Evolutionary conservation across 2,797 vertebrate species (phyloP), one percentile per base, ranked within the genome.

Genomic region (Galago senegalensis): DNA sequence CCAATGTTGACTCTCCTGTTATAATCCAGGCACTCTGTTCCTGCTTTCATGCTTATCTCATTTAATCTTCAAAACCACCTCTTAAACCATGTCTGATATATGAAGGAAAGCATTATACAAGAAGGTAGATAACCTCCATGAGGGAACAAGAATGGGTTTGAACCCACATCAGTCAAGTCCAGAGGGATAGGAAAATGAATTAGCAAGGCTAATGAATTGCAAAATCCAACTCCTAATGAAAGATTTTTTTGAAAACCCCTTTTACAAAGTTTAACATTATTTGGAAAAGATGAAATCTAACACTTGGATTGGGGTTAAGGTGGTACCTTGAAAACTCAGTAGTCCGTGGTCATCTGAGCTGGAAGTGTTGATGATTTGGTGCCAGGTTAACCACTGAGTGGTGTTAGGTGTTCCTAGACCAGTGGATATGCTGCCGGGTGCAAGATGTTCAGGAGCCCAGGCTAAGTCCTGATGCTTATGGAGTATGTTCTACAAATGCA

Each of bases 221-320:
- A 86, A 75, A 56, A 77, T 91, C 85, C 29, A 70, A n/a, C 56
- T 75, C 61, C 77, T 61, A 92, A 72, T 73, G 43, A 96, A 94
- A 79, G 31, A 76, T 34, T 20, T 77, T 43, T 65, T 31, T 16
- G 3, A 77, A 73, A 29, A 53, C 14, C 25, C 27, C 20, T 65
- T 85, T 46, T n/a, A 1, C 87, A 58, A 37, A 63, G 20, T 80
- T 27, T 40, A 58, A 87, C 7, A 7, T 82, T 82, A 65, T 40
- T 87, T 79, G 18, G 14, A 86, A 69, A 9, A 86, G 70, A 60
- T 70, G 56, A 89, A 93, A 46, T 69, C 8, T 76, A 95, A 65
- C 21, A 18, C 94, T 75, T 56, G 8, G 29, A 65, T 34, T 81
- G 49, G 77, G n/a, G 46, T 23, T 4, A 90, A 75, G 31, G 6